Conservation (phyloP, 2,797 vertebrate genomes). For the Momotus momota region DNA sequence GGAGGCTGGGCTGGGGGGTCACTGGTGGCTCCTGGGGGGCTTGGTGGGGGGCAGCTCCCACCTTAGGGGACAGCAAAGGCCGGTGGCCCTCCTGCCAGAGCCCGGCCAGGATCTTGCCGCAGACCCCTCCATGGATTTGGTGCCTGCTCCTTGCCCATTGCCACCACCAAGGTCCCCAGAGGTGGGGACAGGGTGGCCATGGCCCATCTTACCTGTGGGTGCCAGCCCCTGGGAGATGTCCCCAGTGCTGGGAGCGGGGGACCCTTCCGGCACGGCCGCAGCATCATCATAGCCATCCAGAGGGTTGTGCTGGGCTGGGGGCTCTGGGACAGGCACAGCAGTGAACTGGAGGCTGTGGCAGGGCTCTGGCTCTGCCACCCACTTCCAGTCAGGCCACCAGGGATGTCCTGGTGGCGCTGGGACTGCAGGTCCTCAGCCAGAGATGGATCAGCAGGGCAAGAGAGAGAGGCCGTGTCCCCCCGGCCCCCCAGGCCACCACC, state of each 20-base stretch:
- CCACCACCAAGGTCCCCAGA: background rate
- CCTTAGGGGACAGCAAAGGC: background rate
- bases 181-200: background rate
- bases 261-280: accelerated
- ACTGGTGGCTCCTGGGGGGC: accelerated
- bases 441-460: background rate
- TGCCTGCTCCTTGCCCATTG: background rate
- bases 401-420: background rate
- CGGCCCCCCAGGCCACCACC: too few relatives aligned
- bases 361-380: background rate
- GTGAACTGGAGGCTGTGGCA: accelerated
- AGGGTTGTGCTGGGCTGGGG: background rate
- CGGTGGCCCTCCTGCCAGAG: background rate
- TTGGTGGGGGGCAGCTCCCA: background rate
- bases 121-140: background rate
- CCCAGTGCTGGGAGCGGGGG: accelerated
- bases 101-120: accelerated
- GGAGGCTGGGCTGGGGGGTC: accelerated
- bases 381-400: accelerated
- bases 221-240: accelerated
- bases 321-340: background rate
- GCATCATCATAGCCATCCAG: background rate
- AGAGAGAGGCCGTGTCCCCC: accelerated
- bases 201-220: background rate
- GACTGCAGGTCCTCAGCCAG: background rate